Evolutionary conservation across 2,888 invertebrate genomes (phyloP), one percentile per base, ranked within the genome.

Genomic region (Macrophya annulata): DNA sequence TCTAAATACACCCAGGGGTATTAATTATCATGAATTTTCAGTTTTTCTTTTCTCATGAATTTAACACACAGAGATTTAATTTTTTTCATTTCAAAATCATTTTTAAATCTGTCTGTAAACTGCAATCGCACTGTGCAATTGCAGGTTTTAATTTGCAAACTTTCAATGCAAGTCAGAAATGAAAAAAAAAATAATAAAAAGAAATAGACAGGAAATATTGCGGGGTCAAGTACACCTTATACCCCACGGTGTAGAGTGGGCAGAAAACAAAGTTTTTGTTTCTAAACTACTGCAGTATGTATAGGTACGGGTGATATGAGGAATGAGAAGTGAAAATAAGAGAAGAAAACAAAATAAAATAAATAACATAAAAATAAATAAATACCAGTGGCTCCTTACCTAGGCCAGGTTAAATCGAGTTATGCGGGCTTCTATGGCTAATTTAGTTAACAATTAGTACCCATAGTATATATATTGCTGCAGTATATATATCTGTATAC

Each of bases 371-470:
- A n/a, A 12, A n/a, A n/a, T n/a, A n/a, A n/a, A n/a, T n/a, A n/a
- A 31, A 31, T 31, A 31, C 31, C 31, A 31, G 31, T 31, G 31
- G 31, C 31, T 55, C 55, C 55, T 4, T 77, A 17, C 10, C 81
- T 81, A 25, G 81, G 81, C 43, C n/a, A n/a, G 43, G 62, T 17
- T 15, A 62, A 81, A 81, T 81, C 81, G 43, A 81, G 40, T 81
- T 81, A 81, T 55, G 62, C 81, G 68, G 68, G 37, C 68, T 68
- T 68, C 62, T 43, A 37, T 62, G 21, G 62, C 81, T 81, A 81
- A 81, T 62, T 81, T 62, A 81, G 40, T 81, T 81, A 81, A 68
- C 68, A 68, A 68, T 68, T 68, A 68, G 68, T 68, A 37, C 37
- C 68, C 37, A 37, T 37, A 55, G 31, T 15, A 4, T 43, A 51